phyloP scores from a whole-genome alignment of 2,797 vertebrate genomes.

The Melanotaenia parkinsoni region DNA sequence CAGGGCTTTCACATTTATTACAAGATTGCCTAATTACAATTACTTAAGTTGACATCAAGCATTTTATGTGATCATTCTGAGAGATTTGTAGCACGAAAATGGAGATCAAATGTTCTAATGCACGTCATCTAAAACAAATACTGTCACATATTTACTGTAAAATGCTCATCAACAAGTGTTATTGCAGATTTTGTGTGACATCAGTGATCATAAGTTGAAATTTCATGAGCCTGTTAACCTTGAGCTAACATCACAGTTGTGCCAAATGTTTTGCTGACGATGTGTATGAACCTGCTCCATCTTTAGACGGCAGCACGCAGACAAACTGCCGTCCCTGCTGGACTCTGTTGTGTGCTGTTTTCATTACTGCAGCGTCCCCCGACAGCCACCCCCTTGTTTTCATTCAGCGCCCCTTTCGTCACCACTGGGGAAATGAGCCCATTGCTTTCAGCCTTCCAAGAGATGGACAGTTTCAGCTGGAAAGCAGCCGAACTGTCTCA shows the following conservation, averaged over 20 bases:
- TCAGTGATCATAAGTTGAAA: not conserved
- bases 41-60: too few species aligned
- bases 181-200: too few species aligned
- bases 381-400: constrained; percentile 35
- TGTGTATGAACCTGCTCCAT: not conserved
- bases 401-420: constrained; percentile 32
- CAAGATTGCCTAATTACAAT: too few species aligned
- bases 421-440: constrained; percentile 52
- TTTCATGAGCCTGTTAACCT: not conserved
- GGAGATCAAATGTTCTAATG: not conserved
- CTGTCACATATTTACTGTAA: not conserved
- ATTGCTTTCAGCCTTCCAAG: constrained; percentile 54
- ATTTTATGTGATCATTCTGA: too few species aligned
- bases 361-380: constrained; percentile 50
- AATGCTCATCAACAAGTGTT: too few species aligned
- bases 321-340: not conserved
- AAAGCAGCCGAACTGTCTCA: constrained; percentile 46
- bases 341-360: constrained; percentile 34
- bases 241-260: not conserved
- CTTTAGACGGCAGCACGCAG: not conserved
- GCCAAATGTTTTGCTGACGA: not conserved
- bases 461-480: constrained; percentile 54
- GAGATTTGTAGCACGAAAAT: not conserved
- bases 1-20: too few species aligned
- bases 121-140: not conserved